Percentiles rank a stretch among this genome's conserved stretches.
Conservation (phyloP, 1,140 invertebrate genomes). For the Ceratina australensis region DNA sequence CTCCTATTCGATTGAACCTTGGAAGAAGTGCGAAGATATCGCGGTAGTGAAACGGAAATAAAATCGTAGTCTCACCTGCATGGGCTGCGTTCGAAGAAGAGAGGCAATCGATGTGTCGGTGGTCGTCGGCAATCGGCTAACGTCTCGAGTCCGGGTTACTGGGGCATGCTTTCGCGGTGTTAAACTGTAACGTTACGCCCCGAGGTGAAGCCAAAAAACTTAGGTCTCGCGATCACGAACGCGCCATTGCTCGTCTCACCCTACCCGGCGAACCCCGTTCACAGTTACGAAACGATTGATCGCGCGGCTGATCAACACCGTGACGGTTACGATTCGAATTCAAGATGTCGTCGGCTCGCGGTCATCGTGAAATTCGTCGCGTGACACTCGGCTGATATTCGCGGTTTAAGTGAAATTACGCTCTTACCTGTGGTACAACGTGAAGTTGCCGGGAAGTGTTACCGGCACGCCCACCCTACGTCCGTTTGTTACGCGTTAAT, state of each 20-base stretch:
- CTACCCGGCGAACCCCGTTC: background rate
- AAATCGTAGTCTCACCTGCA: too few species aligned
- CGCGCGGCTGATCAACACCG: background rate
- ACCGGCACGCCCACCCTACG: background rate
- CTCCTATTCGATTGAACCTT: too few species aligned
- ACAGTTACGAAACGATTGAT: conserved; percentile 20
- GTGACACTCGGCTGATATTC: too few species aligned
- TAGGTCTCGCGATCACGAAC: conserved; percentile 52
- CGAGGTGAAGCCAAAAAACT: conserved; percentile 54
- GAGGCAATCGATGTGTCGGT: conserved; percentile 37
- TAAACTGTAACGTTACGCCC: conserved; percentile 22
- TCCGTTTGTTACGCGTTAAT: too few species aligned
- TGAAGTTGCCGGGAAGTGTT: conserved; percentile 1
- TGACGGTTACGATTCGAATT: background rate
- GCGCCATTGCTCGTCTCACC: conserved; percentile 1
- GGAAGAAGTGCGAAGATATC: too few species aligned
- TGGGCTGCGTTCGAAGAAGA: too few species aligned
- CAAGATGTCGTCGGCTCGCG: too few species aligned
- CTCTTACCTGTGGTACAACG: background rate
- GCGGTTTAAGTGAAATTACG: background rate
- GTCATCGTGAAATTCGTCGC: too few species aligned
- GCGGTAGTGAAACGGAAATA: too few species aligned
- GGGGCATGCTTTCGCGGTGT: conserved; percentile 30
- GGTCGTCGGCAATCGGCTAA: conserved; percentile 30
- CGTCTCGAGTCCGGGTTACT: conserved; percentile 46